Conservation (phyloP, 2,888 invertebrate species). For the Antitype chi region DNA sequence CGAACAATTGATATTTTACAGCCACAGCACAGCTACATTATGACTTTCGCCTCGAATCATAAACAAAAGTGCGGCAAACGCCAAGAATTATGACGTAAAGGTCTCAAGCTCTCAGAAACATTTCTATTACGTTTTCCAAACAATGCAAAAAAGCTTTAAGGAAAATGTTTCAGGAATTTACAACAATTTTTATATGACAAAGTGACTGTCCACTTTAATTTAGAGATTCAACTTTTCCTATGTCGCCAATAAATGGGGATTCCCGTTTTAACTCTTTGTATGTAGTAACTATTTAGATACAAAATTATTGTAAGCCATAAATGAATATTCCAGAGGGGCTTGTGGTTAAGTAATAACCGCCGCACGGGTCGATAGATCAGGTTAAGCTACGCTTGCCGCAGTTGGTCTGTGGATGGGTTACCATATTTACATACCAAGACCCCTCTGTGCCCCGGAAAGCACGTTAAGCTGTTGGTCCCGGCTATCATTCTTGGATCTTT, state of each 20-base stretch:
- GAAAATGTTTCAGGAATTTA: conserved; percentile 37
- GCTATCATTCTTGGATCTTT: too few species aligned
- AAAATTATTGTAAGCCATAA: conserved; percentile 1
- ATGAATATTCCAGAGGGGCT: conserved; percentile 15
- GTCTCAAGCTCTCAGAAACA: conserved; percentile 46
- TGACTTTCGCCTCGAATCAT: conserved; percentile 33
- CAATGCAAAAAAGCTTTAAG: conserved; percentile 50
- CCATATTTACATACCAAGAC: too few species aligned
- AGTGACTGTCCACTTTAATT: conserved; percentile 4
- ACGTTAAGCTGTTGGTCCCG: too few species aligned
- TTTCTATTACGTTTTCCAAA: conserved; percentile 34
- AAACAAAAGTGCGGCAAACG: conserved; percentile 50
- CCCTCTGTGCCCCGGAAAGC: too few species aligned
- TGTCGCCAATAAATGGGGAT: neutral
- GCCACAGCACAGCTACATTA: conserved; percentile 24
- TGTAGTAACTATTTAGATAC: too few species aligned
- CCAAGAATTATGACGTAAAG: conserved; percentile 57
- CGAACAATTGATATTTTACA: conserved; percentile 51
- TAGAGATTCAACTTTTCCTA: neutral
- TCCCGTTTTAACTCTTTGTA: neutral
- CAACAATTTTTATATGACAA: conserved; percentile 10
- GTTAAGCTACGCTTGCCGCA: too few species aligned
- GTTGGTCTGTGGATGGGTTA: too few species aligned
- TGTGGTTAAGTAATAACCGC: too few species aligned
- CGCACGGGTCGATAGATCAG: too few species aligned